phyloP scores from a whole-genome alignment of 2,888 invertebrate species.

The Gnatocerus cornutus region DNA sequence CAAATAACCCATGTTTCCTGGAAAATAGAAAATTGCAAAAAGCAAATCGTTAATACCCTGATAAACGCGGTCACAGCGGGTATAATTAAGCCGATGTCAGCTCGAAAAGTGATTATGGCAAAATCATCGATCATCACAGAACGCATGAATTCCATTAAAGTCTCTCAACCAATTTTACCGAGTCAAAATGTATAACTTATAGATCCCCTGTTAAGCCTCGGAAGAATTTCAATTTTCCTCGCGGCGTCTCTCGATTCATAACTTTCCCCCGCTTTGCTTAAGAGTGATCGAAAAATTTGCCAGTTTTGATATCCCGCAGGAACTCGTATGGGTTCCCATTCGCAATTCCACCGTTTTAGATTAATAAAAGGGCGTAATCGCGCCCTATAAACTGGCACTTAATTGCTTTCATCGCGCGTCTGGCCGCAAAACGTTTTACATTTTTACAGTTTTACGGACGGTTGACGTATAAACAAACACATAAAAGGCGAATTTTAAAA shows the following conservation, averaged over 20 bases:
- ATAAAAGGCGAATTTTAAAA: constrained; percentile 44
- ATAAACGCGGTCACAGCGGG: not conserved
- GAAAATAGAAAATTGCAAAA: not conserved
- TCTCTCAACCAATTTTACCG: constrained; percentile 41
- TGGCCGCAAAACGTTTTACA: constrained; percentile 37
- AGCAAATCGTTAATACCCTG: not conserved
- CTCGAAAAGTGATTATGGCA: constrained; percentile 18
- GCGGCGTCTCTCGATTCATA: constrained; percentile 46
- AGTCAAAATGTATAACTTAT: constrained; percentile 51
- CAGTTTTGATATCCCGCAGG: constrained; percentile 37
- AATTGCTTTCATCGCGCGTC: constrained; percentile 43
- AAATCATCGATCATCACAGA: constrained; percentile 41
- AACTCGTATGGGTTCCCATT: constrained; percentile 26
- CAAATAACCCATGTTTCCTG: not conserved
- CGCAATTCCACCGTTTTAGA: constrained; percentile 22
- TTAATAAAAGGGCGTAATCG: constrained; percentile 40
- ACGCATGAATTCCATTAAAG: constrained; percentile 46
- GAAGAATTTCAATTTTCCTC: constrained; percentile 51
- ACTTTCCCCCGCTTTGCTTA: constrained; percentile 42
- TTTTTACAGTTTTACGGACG: constrained; percentile 45
- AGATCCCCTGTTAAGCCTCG: constrained; percentile 51
- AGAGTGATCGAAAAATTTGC: constrained; percentile 45
- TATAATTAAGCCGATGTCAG: constrained; percentile 6
- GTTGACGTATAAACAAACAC: constrained; percentile 44
- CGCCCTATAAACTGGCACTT: constrained; percentile 34